phyloP scores from a whole-genome alignment of 2,797 vertebrate species.

The Phrynocephalus guinanensis region DNA sequence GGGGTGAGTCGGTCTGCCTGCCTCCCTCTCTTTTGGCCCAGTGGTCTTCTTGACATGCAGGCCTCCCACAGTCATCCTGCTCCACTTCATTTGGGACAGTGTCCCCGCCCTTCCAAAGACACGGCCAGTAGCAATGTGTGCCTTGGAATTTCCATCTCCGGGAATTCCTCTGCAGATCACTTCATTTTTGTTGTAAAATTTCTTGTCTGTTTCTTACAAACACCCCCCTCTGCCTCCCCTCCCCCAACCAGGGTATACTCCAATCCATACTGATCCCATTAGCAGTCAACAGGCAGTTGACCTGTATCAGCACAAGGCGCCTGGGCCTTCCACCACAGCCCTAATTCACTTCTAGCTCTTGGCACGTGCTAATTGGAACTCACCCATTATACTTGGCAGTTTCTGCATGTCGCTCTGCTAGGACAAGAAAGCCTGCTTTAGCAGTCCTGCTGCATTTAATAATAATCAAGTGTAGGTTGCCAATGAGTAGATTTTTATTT shows the following conservation, averaged over 20 bases:
- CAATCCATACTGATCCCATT: not conserved
- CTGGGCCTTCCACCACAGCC: not conserved
- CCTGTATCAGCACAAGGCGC: not conserved
- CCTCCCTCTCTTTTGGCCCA: conserved; percentile 17
- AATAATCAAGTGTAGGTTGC: not conserved
- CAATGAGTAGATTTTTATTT: not conserved
- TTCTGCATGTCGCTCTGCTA: not conserved
- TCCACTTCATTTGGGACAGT: conserved; percentile 4
- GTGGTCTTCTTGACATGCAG: conserved; percentile 9
- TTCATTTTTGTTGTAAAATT: too few species aligned
- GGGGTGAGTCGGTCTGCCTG: conserved; percentile 44
- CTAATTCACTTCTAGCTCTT: not conserved
- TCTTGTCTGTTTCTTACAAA: not conserved
- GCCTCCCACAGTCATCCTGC: conserved; percentile 35
- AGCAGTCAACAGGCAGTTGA: not conserved
- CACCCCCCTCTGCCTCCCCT: not conserved
- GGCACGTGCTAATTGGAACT: not conserved
- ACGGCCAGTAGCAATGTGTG: not conserved
- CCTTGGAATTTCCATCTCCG: not conserved
- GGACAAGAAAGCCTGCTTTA: not conserved
- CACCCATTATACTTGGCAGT: not conserved
- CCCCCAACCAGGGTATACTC: not conserved
- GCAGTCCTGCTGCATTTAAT: not conserved
- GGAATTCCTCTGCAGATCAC: not conserved
- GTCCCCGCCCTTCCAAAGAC: not conserved